Percentiles rank a stretch among this genome's conserved stretches.
Conservation (phyloP, 1,140 invertebrate genomes). For the Formica exsecta region DNA sequence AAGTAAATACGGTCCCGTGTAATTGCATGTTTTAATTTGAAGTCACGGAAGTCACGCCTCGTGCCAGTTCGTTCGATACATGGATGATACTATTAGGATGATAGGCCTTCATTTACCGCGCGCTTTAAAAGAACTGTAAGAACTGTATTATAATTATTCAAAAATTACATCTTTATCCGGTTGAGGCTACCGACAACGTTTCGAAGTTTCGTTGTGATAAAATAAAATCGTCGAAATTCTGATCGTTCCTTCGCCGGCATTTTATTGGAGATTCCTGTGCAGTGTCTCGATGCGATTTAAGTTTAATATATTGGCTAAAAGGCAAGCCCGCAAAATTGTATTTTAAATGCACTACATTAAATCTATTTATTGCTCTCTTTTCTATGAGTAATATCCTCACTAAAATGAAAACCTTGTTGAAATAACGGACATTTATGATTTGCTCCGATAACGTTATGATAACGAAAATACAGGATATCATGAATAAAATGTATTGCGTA, state of each 20-base stretch:
- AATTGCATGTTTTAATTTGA: constrained; percentile 84
- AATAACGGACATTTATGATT: background rate
- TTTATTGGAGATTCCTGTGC: constrained; percentile 50
- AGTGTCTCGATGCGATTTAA: constrained; percentile 31
- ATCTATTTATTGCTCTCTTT: constrained; percentile 4
- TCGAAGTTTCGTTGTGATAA: constrained; percentile 31
- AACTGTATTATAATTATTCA: constrained; percentile 81
- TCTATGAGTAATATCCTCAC: background rate
- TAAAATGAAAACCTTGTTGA: background rate
- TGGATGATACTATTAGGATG: too few species aligned
- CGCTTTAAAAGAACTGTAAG: constrained; percentile 69
- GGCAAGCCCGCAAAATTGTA: background rate
- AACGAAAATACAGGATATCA: background rate
- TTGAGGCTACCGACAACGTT: constrained; percentile 18
- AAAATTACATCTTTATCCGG: constrained; percentile 81
- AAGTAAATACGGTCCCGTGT: constrained; percentile 80
- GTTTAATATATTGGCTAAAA: constrained; percentile 6
- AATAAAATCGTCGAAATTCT: constrained; percentile 52
- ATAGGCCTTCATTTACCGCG: constrained; percentile 48
- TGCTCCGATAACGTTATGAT: background rate
- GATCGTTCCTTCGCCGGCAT: constrained; percentile 32
- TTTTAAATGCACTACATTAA: constrained; percentile 17
- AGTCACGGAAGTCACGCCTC: constrained; percentile 72
- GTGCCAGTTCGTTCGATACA: background rate
- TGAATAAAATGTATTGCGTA: background rate